Conservation (phyloP, 2,888 invertebrate species). For the Aleiodes alternator region DNA sequence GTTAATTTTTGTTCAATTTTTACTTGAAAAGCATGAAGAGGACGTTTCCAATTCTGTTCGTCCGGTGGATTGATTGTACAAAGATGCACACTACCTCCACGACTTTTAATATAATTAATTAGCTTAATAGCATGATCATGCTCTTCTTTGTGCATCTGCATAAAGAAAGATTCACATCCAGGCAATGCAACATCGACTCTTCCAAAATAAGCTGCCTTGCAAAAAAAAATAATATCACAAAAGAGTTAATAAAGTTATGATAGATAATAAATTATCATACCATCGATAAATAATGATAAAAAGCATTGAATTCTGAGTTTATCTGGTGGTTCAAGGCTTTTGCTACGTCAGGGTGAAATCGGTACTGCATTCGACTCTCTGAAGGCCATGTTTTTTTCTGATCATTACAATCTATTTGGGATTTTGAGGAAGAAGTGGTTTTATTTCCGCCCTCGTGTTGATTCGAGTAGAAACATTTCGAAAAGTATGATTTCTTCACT, state of each 20-base stretch:
- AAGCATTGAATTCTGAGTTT: conserved; percentile 79
- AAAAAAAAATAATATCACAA: not conserved
- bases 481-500: not conserved
- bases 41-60: conserved; percentile 73
- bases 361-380: conserved; percentile 59
- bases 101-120: conserved; percentile 75
- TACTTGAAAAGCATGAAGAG: conserved; percentile 73
- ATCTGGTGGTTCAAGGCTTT: conserved; percentile 78
- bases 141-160: conserved; percentile 77
- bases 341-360: conserved; percentile 76
- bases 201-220: conserved; percentile 74
- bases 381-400: conserved; percentile 62
- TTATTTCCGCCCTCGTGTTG: not conserved
- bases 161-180: conserved; percentile 74
- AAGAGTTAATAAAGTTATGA: too few relatives aligned
- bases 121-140: conserved; percentile 75
- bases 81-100: conserved; percentile 75
- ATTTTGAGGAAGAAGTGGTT: not conserved
- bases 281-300: conserved; percentile 80
- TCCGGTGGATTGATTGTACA: conserved; percentile 65
- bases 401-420: conserved; percentile 34
- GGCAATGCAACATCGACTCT: conserved; percentile 75
- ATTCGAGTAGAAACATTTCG: not conserved
- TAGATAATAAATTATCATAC: conserved; percentile 66
- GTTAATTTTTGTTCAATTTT: conserved; percentile 49